A percentile compares a stretch with the other conserved stretches of the same genome.
Evolutionary conservation across 2,888 invertebrate species (phyloP).

Genomic region (Heliconius erato): DNA sequence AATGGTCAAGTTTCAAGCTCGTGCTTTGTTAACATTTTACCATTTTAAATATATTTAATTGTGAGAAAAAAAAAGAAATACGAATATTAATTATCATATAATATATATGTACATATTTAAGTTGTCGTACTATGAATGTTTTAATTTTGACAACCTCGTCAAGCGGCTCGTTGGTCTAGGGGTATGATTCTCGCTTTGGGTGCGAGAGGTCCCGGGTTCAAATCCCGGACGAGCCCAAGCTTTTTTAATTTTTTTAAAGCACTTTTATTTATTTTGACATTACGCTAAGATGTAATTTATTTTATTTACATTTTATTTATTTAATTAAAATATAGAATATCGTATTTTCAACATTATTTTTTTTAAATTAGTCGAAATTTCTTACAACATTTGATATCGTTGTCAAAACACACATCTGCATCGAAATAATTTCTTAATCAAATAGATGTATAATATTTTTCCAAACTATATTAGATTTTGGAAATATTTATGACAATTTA

Average conservation of each 20-base stretch:
- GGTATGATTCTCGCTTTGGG: constrained; percentile 79
- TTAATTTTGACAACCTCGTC: background rate
- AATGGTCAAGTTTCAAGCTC: too few species aligned
- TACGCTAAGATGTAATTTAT: background rate
- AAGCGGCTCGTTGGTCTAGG: constrained; percentile 75
- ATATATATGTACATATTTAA: background rate
- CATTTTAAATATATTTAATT: too few species aligned
- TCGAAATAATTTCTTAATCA: too few species aligned
- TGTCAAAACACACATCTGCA: background rate
- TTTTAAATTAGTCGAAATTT: background rate
- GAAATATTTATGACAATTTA: too few species aligned
- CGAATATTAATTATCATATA: background rate
- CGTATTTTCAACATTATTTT: background rate
- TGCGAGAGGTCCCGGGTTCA: constrained; percentile 82
- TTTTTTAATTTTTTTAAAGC: background rate
- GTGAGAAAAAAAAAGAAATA: too few species aligned
- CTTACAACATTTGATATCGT: background rate
- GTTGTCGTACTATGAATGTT: background rate
- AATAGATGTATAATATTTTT: too few species aligned
- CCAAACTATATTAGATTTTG: too few species aligned
- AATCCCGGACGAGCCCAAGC: constrained; percentile 77
- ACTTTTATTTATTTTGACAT: background rate
- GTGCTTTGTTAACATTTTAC: too few species aligned
- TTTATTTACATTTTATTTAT: background rate
- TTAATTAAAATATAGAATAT: background rate